phyloP scores from a whole-genome alignment of 2,888 invertebrate species.

The Cantharis rustica region DNA sequence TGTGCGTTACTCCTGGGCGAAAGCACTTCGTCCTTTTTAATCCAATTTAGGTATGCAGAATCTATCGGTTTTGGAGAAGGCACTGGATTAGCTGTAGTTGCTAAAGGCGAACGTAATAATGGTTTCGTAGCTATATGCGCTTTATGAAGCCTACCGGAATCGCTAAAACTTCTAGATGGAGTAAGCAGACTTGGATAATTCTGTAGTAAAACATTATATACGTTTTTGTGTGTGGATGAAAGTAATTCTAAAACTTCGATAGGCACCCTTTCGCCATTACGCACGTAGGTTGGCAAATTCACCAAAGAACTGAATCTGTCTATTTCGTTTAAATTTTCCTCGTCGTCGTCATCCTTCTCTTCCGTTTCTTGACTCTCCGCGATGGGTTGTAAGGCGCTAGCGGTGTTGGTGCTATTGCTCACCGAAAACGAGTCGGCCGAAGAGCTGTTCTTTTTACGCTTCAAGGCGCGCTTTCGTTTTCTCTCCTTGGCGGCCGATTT shows the following conservation, averaged over 20 bases:
- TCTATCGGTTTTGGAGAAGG: slow-evolving; percentile 51
- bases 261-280: slow-evolving; percentile 77
- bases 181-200: slow-evolving; percentile 76
- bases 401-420: slow-evolving; percentile 69
- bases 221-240: slow-evolving; percentile 66
- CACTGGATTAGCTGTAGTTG: slow-evolving; percentile 50
- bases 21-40: slow-evolving; percentile 59
- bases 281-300: slow-evolving; percentile 82
- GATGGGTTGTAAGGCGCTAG: slow-evolving; percentile 61
- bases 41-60: slow-evolving; percentile 62
- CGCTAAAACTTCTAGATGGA: slow-evolving; percentile 76
- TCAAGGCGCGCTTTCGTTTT: slow-evolving; percentile 64
- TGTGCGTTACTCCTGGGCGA: slow-evolving; percentile 51
- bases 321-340: slow-evolving; percentile 46
- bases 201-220: slow-evolving; percentile 73
- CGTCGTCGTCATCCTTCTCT: slow-evolving; percentile 27
- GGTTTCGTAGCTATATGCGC: slow-evolving; percentile 44
- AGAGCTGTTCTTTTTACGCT: slow-evolving; percentile 61
- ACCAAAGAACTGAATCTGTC: slow-evolving; percentile 79
- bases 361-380: slow-evolving; percentile 52
- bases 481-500: slow-evolving; percentile 67
- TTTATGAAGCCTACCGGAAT: slow-evolving; percentile 62
- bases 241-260: slow-evolving; percentile 76
- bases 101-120: slow-evolving; percentile 48
- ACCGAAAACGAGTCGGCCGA: slow-evolving; percentile 74